A percentile compares a stretch with the other conserved stretches of the same genome.
Evolutionary conservation across 2,888 invertebrate species (phyloP).

Genomic region (Coelogynopora nodosa): DNA sequence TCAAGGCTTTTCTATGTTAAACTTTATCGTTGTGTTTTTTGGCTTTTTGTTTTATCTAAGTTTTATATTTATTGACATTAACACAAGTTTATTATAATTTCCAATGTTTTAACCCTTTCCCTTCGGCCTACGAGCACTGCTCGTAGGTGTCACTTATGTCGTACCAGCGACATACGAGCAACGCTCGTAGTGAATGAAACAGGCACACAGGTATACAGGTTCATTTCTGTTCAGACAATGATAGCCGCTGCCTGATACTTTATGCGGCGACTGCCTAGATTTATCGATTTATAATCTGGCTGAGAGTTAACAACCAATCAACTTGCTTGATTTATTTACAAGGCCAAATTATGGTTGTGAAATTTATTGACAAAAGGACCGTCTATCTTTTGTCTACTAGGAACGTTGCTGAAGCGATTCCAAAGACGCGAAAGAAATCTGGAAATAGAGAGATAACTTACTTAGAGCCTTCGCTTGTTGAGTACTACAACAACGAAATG

Average conservation of each 20-base stretch:
- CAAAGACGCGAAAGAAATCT: slow-evolving; percentile 5
- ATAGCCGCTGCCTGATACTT: slow-evolving; percentile 12
- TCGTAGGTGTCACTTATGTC: slow-evolving; percentile 19
- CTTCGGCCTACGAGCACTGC: slow-evolving; percentile 8
- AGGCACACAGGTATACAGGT: slow-evolving; percentile 10
- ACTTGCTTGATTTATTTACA: no score
- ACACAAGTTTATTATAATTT: no score
- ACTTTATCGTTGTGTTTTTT: no score
- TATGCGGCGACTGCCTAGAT: slow-evolving; percentile 8
- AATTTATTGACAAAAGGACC: not conserved
- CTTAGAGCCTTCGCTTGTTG: slow-evolving; percentile 5
- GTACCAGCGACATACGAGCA: slow-evolving; percentile 10
- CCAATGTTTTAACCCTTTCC: slow-evolving; percentile 26
- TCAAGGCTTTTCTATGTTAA: no score
- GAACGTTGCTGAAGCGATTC: slow-evolving; percentile 8
- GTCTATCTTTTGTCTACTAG: slow-evolving; percentile 14
- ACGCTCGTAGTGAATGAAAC: slow-evolving; percentile 19
- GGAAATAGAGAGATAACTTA: slow-evolving; percentile 7
- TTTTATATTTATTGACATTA: no score
- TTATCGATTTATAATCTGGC: not conserved
- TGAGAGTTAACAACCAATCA: no score
- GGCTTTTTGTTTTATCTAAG: no score
- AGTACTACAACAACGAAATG: slow-evolving; percentile 7
- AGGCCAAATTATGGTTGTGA: not conserved
- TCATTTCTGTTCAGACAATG: slow-evolving; percentile 27